Percentiles rank a stretch among this genome's conserved stretches.
Evolutionary conservation across 2,797 vertebrate genomes (phyloP).

Genomic region (Brotogeris chrysoptera): DNA sequence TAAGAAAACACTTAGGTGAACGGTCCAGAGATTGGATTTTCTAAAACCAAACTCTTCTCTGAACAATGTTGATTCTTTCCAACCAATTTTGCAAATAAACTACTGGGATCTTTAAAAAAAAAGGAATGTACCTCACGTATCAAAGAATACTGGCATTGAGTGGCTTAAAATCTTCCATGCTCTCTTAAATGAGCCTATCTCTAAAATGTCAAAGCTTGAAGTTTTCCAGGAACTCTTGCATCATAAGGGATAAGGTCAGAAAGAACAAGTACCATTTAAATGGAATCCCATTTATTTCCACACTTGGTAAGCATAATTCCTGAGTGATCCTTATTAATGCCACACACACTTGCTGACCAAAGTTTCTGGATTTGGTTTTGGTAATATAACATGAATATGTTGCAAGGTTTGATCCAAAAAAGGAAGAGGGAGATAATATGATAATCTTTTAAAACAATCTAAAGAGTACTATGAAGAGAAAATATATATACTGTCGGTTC

Average conservation of each 20-base stretch:
- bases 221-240: slow-evolving; percentile 49
- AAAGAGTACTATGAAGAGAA: neutral
- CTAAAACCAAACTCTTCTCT: neutral
- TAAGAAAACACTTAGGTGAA: neutral
- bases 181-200: slow-evolving; percentile 22
- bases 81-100: neutral
- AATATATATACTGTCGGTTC: neutral
- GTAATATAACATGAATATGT: neutral
- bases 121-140: neutral
- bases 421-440: rapidly evolving
- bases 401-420: neutral
- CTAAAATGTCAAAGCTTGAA: slow-evolving; percentile 47
- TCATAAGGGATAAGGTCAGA: slow-evolving; percentile 37
- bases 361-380: neutral
- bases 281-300: slow-evolving; percentile 8
- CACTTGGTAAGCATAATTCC: neutral
- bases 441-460: neutral
- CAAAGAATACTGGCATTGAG: neutral
- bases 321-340: neutral
- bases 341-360: neutral
- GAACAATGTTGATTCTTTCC: neutral
- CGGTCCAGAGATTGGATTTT: neutral
- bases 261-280: slow-evolving; percentile 10
- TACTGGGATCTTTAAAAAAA: neutral
- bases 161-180: slow-evolving; percentile 34